A percentile compares a stretch with the other conserved stretches of the same genome.
Conservation (phyloP, 2,888 invertebrate species). For the Calameuta filiformis region DNA sequence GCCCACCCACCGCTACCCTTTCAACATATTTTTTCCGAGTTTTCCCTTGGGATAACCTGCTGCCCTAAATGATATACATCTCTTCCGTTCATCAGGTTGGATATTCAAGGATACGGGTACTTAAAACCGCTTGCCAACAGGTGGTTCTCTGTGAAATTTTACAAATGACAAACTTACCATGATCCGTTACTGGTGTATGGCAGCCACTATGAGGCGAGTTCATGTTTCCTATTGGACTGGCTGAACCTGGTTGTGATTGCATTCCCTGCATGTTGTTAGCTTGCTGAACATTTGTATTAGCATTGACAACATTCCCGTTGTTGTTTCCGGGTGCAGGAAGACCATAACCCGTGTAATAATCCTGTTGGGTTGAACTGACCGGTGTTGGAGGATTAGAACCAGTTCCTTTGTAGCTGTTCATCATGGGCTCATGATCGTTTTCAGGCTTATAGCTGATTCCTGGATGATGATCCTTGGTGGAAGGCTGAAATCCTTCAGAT, state of each 20-base stretch:
- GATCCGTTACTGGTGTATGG: constrained; percentile 55
- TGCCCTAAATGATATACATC: background rate
- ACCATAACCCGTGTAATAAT: constrained; percentile 58
- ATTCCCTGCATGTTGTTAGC: constrained; percentile 42
- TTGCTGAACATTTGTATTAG: constrained; percentile 38
- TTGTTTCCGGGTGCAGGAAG: constrained; percentile 34
- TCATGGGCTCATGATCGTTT: constrained; percentile 37
- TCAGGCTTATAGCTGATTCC: constrained; percentile 43
- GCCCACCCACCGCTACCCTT: constrained; percentile 40
- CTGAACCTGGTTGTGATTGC: constrained; percentile 44
- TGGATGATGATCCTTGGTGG: constrained; percentile 50
- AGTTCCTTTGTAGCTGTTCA: constrained; percentile 37
- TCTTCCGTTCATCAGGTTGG: background rate
- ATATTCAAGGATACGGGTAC: background rate
- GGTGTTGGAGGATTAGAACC: constrained; percentile 7
- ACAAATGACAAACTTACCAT: constrained; percentile 44
- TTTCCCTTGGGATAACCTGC: constrained; percentile 4
- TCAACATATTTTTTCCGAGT: constrained; percentile 26
- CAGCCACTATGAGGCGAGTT: constrained; percentile 52
- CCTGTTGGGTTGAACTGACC: constrained; percentile 30
- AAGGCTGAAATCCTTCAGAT: constrained; percentile 41
- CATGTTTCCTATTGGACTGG: constrained; percentile 46
- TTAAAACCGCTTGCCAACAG: background rate
- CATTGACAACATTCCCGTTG: constrained; percentile 35
- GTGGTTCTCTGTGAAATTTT: background rate